These are phyloP conservation scores for Eupelmus urozonus DNA, from an alignment of 2,888 invertebrate species.

Conservation along the genomic window DNA sequence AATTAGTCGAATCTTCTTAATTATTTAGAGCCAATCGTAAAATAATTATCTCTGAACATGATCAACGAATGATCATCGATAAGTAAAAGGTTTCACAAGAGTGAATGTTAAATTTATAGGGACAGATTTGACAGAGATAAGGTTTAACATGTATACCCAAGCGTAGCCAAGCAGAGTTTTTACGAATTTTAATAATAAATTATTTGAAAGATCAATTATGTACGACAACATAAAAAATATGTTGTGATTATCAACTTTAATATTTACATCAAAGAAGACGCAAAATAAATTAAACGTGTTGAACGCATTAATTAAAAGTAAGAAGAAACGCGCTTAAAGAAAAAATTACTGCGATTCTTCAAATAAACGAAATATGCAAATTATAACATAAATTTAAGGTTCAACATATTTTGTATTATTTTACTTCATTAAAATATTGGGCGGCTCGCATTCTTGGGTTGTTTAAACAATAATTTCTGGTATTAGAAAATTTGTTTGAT, in stretches of 20 bases:
- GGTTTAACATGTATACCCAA: neutral
- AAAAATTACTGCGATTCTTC: neutral
- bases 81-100: conserved; percentile 16
- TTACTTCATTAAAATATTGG: too few relatives aligned
- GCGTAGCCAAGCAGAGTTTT: conserved; percentile 6
- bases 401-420: too few relatives aligned
- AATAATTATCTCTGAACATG: conserved; percentile 18
- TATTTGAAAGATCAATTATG: conserved; percentile 7
- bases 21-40: conserved; percentile 24
- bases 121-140: conserved; percentile 31
- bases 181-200: conserved; percentile 10
- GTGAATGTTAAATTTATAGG: conserved; percentile 23
- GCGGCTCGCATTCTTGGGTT: too few relatives aligned
- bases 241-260: neutral
- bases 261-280: neutral
- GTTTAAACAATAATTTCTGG: too few relatives aligned
- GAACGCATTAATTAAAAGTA: too few relatives aligned
- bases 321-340: too few relatives aligned
- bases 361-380: too few relatives aligned
- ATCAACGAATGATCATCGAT: conserved; percentile 20
- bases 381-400: too few relatives aligned
- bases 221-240: neutral
- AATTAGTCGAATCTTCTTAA: neutral
- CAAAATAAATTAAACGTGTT: neutral
- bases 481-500: too few relatives aligned